Evolutionary conservation across 2,113 vertebrate genomes (phyloP), one percentile per base, ranked within the genome.

Genomic region (Gymnorhina tibicen): DNA sequence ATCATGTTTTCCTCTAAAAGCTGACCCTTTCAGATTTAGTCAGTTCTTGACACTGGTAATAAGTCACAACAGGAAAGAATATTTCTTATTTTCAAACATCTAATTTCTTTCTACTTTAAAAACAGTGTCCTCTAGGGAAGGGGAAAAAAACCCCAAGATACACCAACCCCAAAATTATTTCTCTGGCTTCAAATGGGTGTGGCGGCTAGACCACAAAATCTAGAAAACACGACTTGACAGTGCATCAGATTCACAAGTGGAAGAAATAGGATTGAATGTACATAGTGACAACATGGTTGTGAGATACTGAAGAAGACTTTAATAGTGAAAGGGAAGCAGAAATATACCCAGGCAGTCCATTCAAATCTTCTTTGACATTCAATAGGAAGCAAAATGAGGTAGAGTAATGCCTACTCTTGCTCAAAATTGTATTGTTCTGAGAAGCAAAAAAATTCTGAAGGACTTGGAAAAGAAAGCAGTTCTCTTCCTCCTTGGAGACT

Each of bases 1-100:
- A 93, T 77, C 33, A 68, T 28, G 23, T 72, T 89, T 96, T 87
- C 58, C 14, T 82, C 77, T 81, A 87, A 75, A 42, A 94, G 37
- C 58, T 76, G 78, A 87, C 62, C 37, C 60, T 87, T 95, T 92
- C 53, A 58, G 62, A 56, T 92, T 75, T 91, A 91, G 53, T 85
- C 78, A 83, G 67, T 69, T 46, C 23, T 46, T 46, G 77, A 76
- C 41, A 64, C 30, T 56, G 60, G 41, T 26, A 75, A 68, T 82
- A 93, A 87, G 41, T 87, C 78, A 85, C 22, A 92, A 49, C 16
- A 80, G 11, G 20, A 91, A 89, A 73, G 15, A 85, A 85, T 91
- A 83, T 87, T 94, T 85, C 32, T 79, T 56, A 35, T 87, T 92
- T 83, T 82, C 74, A 85, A 91, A 64, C 16, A 47, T 39, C n/a